These are phyloP conservation scores for Rhyacophila evoluta DNA, from an alignment of 2,888 invertebrate species.

Conservation along the genomic window DNA sequence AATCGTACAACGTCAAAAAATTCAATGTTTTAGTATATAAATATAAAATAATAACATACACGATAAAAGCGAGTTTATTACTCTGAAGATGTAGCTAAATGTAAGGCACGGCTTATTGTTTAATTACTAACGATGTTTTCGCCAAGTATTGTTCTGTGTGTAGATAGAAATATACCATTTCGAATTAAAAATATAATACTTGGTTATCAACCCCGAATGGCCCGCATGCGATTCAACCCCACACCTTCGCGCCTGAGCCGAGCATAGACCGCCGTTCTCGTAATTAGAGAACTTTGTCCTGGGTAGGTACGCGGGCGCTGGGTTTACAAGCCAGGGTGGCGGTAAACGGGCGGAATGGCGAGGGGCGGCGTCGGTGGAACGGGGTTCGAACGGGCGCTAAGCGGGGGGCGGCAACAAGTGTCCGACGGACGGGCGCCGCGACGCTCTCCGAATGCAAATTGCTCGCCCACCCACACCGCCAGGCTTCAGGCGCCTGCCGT, in stretches of 20 bases:
- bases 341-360: constrained; percentile 45
- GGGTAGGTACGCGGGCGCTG: constrained; percentile 59
- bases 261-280: constrained; percentile 61
- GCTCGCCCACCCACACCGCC: constrained; percentile 53
- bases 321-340: constrained; percentile 57
- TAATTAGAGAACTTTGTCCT: constrained; percentile 56
- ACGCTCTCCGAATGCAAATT: constrained; percentile 55
- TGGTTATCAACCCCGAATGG: neutral
- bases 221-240: constrained; percentile 46
- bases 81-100: no score
- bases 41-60: no score
- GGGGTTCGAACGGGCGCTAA: constrained; percentile 57
- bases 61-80: no score
- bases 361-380: constrained; percentile 53
- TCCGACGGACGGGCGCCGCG: constrained; percentile 30
- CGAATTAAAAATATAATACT: no score
- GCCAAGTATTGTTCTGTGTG: no score
- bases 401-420: constrained; percentile 56
- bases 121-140: no score
- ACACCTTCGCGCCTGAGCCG: constrained; percentile 55
- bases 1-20: no score
- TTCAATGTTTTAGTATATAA: no score
- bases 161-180: no score
- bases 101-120: no score
- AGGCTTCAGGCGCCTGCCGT: constrained; percentile 49